phyloP scores from a whole-genome alignment of 2,113 vertebrate species.

The Calidris pygmaea region DNA sequence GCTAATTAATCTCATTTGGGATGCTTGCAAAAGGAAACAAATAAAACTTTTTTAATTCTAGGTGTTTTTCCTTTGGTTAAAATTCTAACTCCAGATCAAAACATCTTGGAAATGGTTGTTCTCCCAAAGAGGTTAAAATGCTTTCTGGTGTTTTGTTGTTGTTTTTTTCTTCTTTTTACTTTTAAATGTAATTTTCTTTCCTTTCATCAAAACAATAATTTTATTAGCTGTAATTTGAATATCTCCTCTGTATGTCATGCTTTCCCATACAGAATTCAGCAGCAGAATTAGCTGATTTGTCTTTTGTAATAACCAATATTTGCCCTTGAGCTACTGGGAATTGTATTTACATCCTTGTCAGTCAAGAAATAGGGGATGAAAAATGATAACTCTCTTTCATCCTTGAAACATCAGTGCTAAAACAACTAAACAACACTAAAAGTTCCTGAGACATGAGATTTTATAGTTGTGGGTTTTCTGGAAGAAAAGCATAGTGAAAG shows the following conservation, averaged over 20 bases:
- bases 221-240: neutral
- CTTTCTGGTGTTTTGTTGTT: neutral
- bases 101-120: neutral
- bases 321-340: neutral
- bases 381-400: neutral
- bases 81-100: neutral
- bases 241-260: neutral
- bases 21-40: neutral
- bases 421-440: neutral
- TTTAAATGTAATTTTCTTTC: neutral
- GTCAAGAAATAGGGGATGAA: neutral
- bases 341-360: neutral
- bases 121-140: neutral
- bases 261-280: neutral
- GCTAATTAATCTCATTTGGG: neutral
- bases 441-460: neutral
- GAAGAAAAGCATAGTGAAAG: neutral
- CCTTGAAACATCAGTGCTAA: neutral
- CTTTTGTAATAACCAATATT: neutral
- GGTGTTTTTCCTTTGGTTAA: neutral
- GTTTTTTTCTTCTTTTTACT: accelerated
- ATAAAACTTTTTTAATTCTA: neutral
- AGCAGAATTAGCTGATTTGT: neutral
- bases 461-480: neutral
- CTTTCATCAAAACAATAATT: neutral